Evolutionary conservation across 1,140 invertebrate species (phyloP).

Genomic region (Achroia grisella): DNA sequence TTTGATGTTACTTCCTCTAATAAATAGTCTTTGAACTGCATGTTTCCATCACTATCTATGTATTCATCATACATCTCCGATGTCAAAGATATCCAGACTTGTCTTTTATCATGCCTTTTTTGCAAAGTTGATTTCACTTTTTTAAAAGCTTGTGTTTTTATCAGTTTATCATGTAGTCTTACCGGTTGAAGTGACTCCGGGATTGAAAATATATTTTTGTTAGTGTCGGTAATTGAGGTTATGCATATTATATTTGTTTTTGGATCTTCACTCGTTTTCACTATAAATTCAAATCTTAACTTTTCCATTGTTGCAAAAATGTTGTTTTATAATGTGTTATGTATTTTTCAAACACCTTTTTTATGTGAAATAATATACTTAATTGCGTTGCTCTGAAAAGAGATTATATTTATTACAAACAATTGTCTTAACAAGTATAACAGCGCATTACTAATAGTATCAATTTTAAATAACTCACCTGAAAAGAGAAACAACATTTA

Average conservation of each 20-base stretch:
- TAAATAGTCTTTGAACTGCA: background rate
- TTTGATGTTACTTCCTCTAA: constrained; percentile 2
- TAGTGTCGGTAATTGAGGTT: background rate
- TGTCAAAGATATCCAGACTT: background rate
- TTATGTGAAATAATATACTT: too few relatives aligned
- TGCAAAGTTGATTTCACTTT: background rate
- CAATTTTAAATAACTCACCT: too few relatives aligned
- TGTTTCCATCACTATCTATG: constrained; percentile 4
- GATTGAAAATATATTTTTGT: background rate
- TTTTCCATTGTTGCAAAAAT: too few relatives aligned
- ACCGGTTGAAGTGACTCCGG: background rate
- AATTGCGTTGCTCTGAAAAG: too few relatives aligned
- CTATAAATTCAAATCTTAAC: too few relatives aligned
- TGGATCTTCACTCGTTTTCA: too few relatives aligned
- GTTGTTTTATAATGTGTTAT: too few relatives aligned
- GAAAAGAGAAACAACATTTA: too few relatives aligned
- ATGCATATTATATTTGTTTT: background rate
- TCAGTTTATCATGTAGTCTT: background rate
- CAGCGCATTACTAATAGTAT: too few relatives aligned
- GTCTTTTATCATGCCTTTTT: constrained; percentile 2
- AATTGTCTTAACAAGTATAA: too few relatives aligned
- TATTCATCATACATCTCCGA: background rate
- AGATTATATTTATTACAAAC: too few relatives aligned
- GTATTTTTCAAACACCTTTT: too few relatives aligned
- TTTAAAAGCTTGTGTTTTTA: background rate